A percentile compares a stretch with the other conserved stretches of the same genome.
Conservation (phyloP, 1,140 invertebrate species). For the Bacillus rossius region DNA sequence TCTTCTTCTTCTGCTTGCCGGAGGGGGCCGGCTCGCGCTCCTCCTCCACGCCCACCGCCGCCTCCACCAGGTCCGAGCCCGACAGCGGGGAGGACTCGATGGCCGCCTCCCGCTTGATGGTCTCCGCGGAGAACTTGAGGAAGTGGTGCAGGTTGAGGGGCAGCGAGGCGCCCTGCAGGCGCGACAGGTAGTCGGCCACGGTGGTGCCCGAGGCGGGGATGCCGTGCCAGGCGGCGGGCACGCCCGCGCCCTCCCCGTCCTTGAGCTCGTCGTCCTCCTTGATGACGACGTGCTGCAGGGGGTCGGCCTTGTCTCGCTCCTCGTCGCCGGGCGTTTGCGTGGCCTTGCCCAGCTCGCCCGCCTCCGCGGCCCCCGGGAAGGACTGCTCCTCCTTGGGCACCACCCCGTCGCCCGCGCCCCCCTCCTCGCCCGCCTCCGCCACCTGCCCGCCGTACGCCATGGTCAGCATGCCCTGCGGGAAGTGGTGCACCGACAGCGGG, state of each 20-base stretch:
- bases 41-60: conserved; percentile 37
- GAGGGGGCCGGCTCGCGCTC: conserved; percentile 42
- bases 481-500: conserved; percentile 58
- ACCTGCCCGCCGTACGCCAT: conserved; percentile 56
- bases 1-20: conserved; percentile 60
- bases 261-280: conserved; percentile 67
- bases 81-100: conserved; percentile 46
- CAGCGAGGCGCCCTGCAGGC: conserved; percentile 55
- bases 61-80: conserved; percentile 2
- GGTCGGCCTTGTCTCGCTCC: neutral
- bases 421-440: conserved; percentile 1
- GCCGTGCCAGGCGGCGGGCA: conserved; percentile 63
- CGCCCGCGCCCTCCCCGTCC: conserved; percentile 55
- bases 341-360: conserved; percentile 47
- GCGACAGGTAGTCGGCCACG: conserved; percentile 77
- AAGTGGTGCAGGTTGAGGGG: conserved; percentile 50
- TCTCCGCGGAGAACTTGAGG: conserved; percentile 52
- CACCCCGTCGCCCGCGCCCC: conserved; percentile 12
- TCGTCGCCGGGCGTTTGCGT: conserved; percentile 45
- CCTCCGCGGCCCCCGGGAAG: conserved; percentile 45
- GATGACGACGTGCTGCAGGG: conserved; percentile 8
- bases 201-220: conserved; percentile 64
- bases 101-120: conserved; percentile 46
- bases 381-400: conserved; percentile 38
- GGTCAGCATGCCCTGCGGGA: conserved; percentile 57